These are phyloP conservation scores for Amblyraja radiata DNA, from an alignment of 2,797 vertebrate genomes.

Conservation along the genomic window DNA sequence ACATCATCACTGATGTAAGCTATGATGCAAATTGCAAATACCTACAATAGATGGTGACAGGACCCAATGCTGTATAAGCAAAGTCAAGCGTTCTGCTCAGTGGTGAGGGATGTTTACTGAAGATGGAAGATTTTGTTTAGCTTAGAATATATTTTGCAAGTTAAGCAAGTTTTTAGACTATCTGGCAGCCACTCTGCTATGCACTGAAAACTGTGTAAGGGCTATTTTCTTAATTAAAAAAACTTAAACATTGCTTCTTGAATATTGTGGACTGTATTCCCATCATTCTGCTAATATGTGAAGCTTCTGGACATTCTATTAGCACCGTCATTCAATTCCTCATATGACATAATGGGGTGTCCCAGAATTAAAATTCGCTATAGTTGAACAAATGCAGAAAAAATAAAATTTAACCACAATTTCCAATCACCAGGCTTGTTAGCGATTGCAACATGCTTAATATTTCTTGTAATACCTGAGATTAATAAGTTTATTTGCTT, in stretches of 20 bases:
- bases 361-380: not conserved
- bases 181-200: not conserved
- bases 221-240: not conserved
- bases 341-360: too few species aligned
- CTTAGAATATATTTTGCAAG: not conserved
- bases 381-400: not conserved
- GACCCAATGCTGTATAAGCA: not conserved
- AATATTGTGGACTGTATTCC: not conserved
- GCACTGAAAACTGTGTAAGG: not conserved
- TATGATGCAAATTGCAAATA: not conserved
- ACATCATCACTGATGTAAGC: slow-evolving; percentile 5
- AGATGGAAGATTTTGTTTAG: slow-evolving; percentile 1
- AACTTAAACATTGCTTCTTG: not conserved
- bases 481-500: not conserved
- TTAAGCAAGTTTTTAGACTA: not conserved
- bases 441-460: not conserved
- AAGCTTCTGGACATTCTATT: not conserved
- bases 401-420: not conserved
- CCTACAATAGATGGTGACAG: not conserved
- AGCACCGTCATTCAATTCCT: not conserved
- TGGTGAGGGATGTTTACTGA: not conserved
- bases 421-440: not conserved
- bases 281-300: not conserved
- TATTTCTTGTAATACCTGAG: not conserved
- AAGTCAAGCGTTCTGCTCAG: not conserved